These are phyloP conservation scores for Thereuonema tuberculata DNA, from an alignment of 1,140 invertebrate species.

Conservation along the genomic window DNA sequence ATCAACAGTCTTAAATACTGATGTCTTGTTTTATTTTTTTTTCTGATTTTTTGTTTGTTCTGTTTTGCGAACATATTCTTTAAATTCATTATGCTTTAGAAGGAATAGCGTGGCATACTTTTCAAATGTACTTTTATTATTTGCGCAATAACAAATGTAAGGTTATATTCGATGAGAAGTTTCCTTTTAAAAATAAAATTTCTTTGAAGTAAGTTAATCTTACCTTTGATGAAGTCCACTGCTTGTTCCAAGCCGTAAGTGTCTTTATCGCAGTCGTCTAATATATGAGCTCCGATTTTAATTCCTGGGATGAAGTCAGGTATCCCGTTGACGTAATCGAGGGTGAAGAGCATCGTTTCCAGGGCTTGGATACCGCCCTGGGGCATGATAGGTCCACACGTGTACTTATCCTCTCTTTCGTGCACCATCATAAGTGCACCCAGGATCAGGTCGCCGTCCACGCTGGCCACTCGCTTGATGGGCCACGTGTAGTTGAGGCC, in stretches of 20 bases:
- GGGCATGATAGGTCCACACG: conserved; percentile 84
- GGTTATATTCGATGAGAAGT: too few relatives aligned
- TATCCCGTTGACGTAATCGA: conserved; percentile 63
- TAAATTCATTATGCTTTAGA: too few relatives aligned
- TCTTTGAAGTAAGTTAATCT: too few relatives aligned
- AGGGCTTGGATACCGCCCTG: conserved; percentile 78
- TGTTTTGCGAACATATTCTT: too few relatives aligned
- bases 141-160: too few relatives aligned
- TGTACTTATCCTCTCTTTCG: conserved; percentile 59
- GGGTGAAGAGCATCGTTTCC: conserved; percentile 81
- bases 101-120: too few relatives aligned
- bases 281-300: conserved; percentile 68
- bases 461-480: conserved; percentile 64
- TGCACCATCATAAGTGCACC: conserved; percentile 94
- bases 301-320: conserved; percentile 53
- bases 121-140: too few relatives aligned
- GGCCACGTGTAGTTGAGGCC: conserved; percentile 46
- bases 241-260: conserved; percentile 92
- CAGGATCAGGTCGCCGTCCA: conserved; percentile 67
- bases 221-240: conserved; percentile 94
- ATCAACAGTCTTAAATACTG: too few relatives aligned
- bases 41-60: too few relatives aligned
- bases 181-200: too few relatives aligned
- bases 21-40: too few relatives aligned
- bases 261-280: conserved; percentile 93